Conservation (phyloP, 2,888 invertebrate genomes). For the Oscheius sp. region DNA sequence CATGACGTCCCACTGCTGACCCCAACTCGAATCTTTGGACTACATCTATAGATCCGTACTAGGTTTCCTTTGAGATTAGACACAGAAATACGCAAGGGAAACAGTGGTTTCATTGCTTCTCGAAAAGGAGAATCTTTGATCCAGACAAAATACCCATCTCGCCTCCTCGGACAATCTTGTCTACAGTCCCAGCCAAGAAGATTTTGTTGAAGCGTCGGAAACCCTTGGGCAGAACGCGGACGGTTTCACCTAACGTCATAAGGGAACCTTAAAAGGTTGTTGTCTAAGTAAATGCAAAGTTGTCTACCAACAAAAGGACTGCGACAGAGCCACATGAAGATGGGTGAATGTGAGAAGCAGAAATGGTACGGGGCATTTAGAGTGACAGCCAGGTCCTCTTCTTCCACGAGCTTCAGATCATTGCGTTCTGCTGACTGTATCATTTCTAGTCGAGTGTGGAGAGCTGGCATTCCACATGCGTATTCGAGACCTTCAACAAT, state of each 20-base stretch:
- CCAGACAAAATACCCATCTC: slow-evolving; percentile 69
- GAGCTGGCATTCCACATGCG: slow-evolving; percentile 71
- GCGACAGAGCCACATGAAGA: slow-evolving; percentile 72
- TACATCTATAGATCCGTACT: too few relatives aligned
- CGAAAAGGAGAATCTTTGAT: slow-evolving; percentile 67
- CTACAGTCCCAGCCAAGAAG: slow-evolving; percentile 70
- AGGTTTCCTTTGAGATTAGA: too few relatives aligned
- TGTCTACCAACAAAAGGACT: slow-evolving; percentile 50
- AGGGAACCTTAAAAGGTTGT: slow-evolving; percentile 34
- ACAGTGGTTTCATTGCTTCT: slow-evolving; percentile 42
- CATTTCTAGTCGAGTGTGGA: slow-evolving; percentile 67
- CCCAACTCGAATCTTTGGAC: too few relatives aligned
- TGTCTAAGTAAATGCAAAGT: not conserved
- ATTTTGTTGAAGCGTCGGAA: slow-evolving; percentile 68
- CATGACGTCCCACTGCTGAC: too few relatives aligned
- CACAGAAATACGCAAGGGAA: too few relatives aligned
- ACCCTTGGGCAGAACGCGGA: slow-evolving; percentile 69
- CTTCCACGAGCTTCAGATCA: slow-evolving; percentile 52
- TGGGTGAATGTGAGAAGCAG: slow-evolving; percentile 65
- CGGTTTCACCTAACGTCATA: slow-evolving; percentile 50
- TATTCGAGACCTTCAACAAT: slow-evolving; percentile 59
- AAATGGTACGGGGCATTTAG: slow-evolving; percentile 65
- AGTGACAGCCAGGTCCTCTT: slow-evolving; percentile 50
- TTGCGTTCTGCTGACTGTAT: slow-evolving; percentile 50
- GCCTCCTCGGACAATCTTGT: slow-evolving; percentile 69